Evolutionary conservation across 2,797 vertebrate species (phyloP).

Genomic region (Phataginus tetradactyla): DNA sequence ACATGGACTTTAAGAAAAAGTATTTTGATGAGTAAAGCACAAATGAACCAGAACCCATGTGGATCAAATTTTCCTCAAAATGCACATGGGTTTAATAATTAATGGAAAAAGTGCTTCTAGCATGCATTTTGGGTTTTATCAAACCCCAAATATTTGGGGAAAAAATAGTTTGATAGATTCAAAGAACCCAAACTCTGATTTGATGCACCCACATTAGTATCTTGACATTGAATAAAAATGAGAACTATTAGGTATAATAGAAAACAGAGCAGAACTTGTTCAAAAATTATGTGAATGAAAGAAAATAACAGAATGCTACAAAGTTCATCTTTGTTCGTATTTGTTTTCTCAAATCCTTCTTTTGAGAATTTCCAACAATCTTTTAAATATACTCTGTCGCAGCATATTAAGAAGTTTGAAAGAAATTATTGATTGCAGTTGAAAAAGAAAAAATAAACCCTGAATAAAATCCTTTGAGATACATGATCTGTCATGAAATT

Average conservation of each 20-base stretch:
- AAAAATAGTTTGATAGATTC: constrained; percentile 72
- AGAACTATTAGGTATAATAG: constrained; percentile 67
- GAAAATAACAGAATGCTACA: constrained; percentile 78
- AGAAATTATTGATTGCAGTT: constrained; percentile 84
- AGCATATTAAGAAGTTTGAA: constrained; percentile 79
- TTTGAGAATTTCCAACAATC: constrained; percentile 75
- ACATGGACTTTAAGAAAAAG: constrained; percentile 75
- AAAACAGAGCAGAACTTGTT: constrained; percentile 68
- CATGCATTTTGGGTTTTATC: constrained; percentile 78
- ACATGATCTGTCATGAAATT: constrained; percentile 82
- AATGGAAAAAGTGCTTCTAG: constrained; percentile 80
- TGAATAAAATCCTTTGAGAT: constrained; percentile 80
- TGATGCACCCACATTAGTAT: constrained; percentile 74
- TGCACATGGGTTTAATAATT: constrained; percentile 83
- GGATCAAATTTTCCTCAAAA: constrained; percentile 81
- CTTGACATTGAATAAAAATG: constrained; percentile 70
- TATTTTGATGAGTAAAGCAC: constrained; percentile 80
- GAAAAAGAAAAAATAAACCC: constrained; percentile 44
- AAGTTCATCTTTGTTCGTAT: constrained; percentile 73
- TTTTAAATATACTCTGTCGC: constrained; percentile 76
- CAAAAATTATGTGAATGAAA: constrained; percentile 74
- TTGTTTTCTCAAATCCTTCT: constrained; percentile 79
- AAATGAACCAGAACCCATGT: constrained; percentile 82
- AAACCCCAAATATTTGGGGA: constrained; percentile 77
- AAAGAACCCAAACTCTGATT: constrained; percentile 75